These are phyloP conservation scores for Meteorus sp. DNA, from an alignment of 1,140 invertebrate genomes.

Conservation along the genomic window DNA sequence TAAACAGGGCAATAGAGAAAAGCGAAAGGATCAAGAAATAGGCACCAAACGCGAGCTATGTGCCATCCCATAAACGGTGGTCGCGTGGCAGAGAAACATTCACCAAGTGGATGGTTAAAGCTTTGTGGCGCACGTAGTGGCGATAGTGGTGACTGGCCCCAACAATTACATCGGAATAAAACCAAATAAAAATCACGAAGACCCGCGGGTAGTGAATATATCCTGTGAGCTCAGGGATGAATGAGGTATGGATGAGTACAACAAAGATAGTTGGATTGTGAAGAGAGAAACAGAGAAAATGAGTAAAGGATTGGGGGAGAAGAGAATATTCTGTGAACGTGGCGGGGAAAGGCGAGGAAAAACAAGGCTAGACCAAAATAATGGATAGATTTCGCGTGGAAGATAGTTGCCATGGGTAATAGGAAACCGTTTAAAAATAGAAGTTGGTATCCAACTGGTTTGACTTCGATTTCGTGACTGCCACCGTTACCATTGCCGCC, in stretches of 20 bases:
- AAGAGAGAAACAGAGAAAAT: no score
- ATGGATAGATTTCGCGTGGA: conserved; percentile 51
- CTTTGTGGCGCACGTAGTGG: conserved; percentile 43
- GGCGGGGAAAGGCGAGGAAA: conserved; percentile 36
- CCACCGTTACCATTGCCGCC: conserved; percentile 42
- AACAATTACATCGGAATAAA: conserved; percentile 58
- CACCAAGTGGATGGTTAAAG: conserved; percentile 50
- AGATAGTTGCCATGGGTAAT: conserved; percentile 56
- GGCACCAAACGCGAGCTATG: conserved; percentile 24
- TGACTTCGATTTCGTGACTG: conserved; percentile 52
- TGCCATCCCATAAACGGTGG: conserved; percentile 40
- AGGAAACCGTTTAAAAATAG: conserved; percentile 58
- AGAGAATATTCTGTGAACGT: background rate
- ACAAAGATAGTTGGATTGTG: no score
- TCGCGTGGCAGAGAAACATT: conserved; percentile 57
- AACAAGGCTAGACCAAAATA: conserved; percentile 58
- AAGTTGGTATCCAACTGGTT: conserved; percentile 34
- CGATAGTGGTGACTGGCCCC: conserved; percentile 58
- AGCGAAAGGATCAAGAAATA: conserved; percentile 4
- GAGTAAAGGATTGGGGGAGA: background rate
- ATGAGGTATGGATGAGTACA: no score
- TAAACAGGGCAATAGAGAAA: background rate
- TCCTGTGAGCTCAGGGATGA: no score
- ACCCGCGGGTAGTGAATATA: no score
- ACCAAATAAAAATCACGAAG: conserved; percentile 47